phyloP scores from a whole-genome alignment of 1,140 invertebrate species.

The Heliothis virescens region DNA sequence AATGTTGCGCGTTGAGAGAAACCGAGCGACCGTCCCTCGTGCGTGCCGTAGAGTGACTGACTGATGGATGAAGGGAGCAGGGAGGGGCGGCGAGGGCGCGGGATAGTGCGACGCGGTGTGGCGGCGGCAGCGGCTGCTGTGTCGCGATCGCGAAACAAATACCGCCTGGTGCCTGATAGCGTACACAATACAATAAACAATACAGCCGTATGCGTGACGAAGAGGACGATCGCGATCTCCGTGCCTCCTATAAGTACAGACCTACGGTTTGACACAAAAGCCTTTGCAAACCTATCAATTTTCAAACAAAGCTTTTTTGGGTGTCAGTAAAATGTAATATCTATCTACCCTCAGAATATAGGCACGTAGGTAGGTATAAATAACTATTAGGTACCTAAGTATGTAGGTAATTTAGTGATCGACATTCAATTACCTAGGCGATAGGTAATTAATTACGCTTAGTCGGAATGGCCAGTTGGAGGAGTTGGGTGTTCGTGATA shows the following conservation, averaged over 20 bases:
- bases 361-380: too few relatives aligned
- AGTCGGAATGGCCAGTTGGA: too few relatives aligned
- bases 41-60: constrained; percentile 80
- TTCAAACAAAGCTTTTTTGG: neutral
- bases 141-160: constrained; percentile 46
- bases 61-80: constrained; percentile 77
- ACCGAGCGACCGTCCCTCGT: constrained; percentile 67
- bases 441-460: too few relatives aligned
- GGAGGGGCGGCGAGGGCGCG: constrained; percentile 65
- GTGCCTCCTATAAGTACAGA: neutral
- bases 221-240: constrained; percentile 7
- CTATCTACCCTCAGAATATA: too few relatives aligned
- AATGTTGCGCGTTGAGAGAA: constrained; percentile 62
- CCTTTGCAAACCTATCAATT: constrained; percentile 1
- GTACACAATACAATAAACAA: constrained; percentile 29
- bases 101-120: constrained; percentile 55
- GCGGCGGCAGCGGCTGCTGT: constrained; percentile 49
- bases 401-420: too few relatives aligned
- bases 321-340: too few relatives aligned
- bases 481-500: too few relatives aligned
- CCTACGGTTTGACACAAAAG: neutral
- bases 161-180: constrained; percentile 31
- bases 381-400: too few relatives aligned
- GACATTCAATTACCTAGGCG: too few relatives aligned
- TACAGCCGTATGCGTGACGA: constrained; percentile 12